Evolutionary conservation across 92 coral and sea anemone species (phyloP).

Genomic region (Actinernus sp.): DNA sequence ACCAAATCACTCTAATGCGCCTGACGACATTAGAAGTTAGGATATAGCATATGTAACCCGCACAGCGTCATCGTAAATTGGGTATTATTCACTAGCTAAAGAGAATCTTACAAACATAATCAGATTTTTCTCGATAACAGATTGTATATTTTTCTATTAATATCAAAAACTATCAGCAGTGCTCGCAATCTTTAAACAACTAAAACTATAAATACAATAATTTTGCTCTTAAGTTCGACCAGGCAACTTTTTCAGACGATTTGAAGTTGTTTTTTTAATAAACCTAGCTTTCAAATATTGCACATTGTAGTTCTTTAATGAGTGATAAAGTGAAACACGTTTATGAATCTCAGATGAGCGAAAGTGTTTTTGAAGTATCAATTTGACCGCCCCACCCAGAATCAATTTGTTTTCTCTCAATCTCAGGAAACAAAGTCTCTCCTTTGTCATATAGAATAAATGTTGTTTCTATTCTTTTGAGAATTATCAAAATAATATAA

Average conservation of each 20-base stretch:
- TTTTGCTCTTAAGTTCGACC: too few relatives aligned
- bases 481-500: neutral
- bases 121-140: conserved; percentile 4
- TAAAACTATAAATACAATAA: too few relatives aligned
- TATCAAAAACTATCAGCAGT: neutral
- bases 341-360: neutral
- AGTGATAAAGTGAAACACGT: too few relatives aligned
- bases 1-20: conserved; percentile 67
- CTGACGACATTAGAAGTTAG: conserved; percentile 22
- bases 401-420: conserved; percentile 10
- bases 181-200: too few relatives aligned
- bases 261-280: too few relatives aligned
- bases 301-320: too few relatives aligned
- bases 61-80: conserved; percentile 24
- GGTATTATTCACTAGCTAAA: conserved; percentile 7
- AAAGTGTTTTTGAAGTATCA: conserved; percentile 9
- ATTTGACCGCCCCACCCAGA: conserved; percentile 20
- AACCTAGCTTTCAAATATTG: too few relatives aligned
- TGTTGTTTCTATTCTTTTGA: neutral
- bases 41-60: conserved; percentile 18
- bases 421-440: conserved; percentile 1
- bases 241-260: too few relatives aligned
- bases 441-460: neutral
- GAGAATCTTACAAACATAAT: conserved; percentile 25
- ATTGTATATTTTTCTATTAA: neutral